These are phyloP conservation scores for Poecilia latipinna DNA, from an alignment of 2,113 vertebrate species.

Conservation along the genomic window DNA sequence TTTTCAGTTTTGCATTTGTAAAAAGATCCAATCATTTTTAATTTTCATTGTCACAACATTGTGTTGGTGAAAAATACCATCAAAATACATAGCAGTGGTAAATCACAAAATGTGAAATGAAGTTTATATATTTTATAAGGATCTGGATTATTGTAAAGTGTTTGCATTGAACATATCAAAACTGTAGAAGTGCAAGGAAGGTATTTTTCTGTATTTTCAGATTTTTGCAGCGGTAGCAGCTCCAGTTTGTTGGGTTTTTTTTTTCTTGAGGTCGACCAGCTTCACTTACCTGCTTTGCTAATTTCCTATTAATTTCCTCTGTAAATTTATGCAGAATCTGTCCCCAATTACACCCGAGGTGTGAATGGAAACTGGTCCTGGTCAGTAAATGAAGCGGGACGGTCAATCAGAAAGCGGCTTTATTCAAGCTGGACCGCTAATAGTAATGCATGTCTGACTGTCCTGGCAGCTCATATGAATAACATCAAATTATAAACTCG, in stretches of 20 bases:
- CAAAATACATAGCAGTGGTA: too few species aligned
- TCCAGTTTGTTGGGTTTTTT: background rate
- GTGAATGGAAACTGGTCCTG: background rate
- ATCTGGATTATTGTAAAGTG: too few species aligned
- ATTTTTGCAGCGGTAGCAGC: too few species aligned
- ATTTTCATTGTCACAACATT: too few species aligned
- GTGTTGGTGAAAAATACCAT: too few species aligned
- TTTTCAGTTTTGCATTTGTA: too few species aligned
- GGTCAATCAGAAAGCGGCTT: background rate
- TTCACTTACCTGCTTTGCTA: background rate
- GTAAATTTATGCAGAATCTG: conserved; percentile 18
- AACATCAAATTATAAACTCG: background rate
- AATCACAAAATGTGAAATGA: too few species aligned
- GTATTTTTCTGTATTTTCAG: too few species aligned
- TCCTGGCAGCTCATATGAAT: conserved; percentile 9
- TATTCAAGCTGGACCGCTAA: background rate
- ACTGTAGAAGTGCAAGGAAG: too few species aligned
- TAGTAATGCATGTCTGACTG: background rate
- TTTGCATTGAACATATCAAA: too few species aligned
- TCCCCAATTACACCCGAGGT: background rate
- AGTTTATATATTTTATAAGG: too few species aligned
- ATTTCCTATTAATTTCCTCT: background rate
- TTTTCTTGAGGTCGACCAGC: background rate
- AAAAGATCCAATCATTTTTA: too few species aligned
- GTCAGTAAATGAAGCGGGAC: conserved; percentile 1